Percentiles rank a stretch among this genome's conserved stretches.
phyloP scores from a whole-genome alignment of 2,888 invertebrate genomes.

The Drosophila mimetica region DNA sequence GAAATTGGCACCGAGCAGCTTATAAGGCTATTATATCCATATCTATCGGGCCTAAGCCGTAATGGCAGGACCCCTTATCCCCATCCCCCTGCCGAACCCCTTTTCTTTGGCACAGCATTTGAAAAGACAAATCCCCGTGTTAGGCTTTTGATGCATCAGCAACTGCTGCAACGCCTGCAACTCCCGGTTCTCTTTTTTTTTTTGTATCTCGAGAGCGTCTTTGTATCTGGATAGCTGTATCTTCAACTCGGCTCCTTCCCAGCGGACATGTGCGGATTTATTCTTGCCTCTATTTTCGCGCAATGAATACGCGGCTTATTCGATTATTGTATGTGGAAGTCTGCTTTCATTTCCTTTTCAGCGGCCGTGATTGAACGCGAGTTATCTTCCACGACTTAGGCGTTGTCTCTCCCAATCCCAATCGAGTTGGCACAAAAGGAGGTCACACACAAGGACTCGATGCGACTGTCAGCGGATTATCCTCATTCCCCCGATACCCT shows the following conservation, averaged over 20 bases:
- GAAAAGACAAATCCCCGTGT: slow-evolving; percentile 46
- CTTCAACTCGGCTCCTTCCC: slow-evolving; percentile 42
- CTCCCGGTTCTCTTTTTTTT: slow-evolving; percentile 16
- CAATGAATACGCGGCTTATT: slow-evolving; percentile 76
- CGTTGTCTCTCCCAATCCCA: slow-evolving; percentile 41
- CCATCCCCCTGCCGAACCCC: slow-evolving; percentile 16
- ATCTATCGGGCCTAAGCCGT: slow-evolving; percentile 66
- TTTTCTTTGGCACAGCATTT: slow-evolving; percentile 21
- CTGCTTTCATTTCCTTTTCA: slow-evolving; percentile 75
- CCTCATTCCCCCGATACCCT: slow-evolving; percentile 21
- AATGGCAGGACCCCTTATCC: slow-evolving; percentile 47
- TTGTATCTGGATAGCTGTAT: slow-evolving; percentile 45
- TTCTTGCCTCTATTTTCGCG: slow-evolving; percentile 65
- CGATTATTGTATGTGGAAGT: slow-evolving; percentile 67
- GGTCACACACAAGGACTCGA: slow-evolving; percentile 37
- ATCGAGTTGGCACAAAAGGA: slow-evolving; percentile 44
- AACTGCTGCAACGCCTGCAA: slow-evolving; percentile 31
- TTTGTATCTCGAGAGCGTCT: slow-evolving; percentile 56
- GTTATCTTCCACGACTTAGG: slow-evolving; percentile 75
- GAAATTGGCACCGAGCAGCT: slow-evolving; percentile 45
- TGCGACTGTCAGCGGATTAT: slow-evolving; percentile 63
- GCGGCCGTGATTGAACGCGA: slow-evolving; percentile 70
- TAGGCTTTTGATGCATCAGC: slow-evolving; percentile 70
- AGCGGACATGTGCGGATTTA: slow-evolving; percentile 74
- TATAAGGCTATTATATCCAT: slow-evolving; percentile 68